Evolutionary conservation across 2,888 invertebrate genomes (phyloP), one percentile per base, ranked within the genome.

Genomic region (Athripsodes cinereus): DNA sequence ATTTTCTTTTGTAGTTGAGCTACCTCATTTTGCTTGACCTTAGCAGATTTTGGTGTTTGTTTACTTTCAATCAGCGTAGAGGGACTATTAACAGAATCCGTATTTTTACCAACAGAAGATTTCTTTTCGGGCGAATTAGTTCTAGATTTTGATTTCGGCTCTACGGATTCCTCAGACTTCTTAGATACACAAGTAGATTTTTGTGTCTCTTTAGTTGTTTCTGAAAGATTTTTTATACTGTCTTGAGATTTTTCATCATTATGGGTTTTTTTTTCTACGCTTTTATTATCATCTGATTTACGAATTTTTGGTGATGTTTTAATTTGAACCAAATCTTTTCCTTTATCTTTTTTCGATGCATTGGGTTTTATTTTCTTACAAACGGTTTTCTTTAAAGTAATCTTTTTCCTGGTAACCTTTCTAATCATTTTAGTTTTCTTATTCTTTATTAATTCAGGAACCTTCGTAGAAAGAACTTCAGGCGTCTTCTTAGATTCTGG

Each of bases 1-100:
- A 44, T 5, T 44, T 51, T 60, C 50, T 58, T 59, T 16, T 26
- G 19, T n/a, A 19, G 16, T 6, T 21, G 2, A 16, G 40, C 20
- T 31, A 51, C 40, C 52, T 54, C 57, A 16, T 8, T 40, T 13
- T 13, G 40, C 13, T 16, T 40, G 13, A 13, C 40, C 5, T 40
- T 40, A 40, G 2, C 13, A n/a, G 40, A n/a, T 19, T 48, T 48
- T 11, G 48, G 48, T 18, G 48, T 6, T 48, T 10, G 16, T 13
- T 48, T 48, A 6, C 8, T 21, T 3, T 48, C 48, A 44, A 44
- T 18, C 13, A 13, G 5, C 2, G 19, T 48, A 6, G 19, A 13
- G 5, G 40, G 40, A 8, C 8, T 8, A 13, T 8, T 40, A 40
- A 16, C 13, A 3, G 13, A 2, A 16, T 40, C 13, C 16, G 40